A percentile compares a stretch with the other conserved stretches of the same genome.
phyloP scores from a whole-genome alignment of 1,140 invertebrate species.

The Drosophila varians region DNA sequence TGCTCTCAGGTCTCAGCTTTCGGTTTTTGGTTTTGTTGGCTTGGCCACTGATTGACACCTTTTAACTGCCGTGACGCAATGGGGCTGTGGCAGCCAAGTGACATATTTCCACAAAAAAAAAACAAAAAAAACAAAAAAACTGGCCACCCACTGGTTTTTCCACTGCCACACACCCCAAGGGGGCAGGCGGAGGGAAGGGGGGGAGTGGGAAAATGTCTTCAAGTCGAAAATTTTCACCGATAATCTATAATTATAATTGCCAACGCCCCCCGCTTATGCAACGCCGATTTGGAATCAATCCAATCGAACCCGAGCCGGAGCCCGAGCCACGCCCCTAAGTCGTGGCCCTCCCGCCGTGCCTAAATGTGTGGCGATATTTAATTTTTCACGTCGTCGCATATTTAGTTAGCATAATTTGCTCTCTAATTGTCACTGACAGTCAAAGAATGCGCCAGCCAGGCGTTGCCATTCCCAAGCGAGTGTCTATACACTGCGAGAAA shows the following conservation, averaged over 20 bases:
- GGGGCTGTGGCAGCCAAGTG: constrained; percentile 16
- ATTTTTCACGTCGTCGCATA: constrained; percentile 51
- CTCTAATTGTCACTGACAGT: constrained; percentile 68
- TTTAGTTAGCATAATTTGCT: constrained; percentile 76
- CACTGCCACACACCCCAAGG: background rate
- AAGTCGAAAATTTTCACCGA: constrained; percentile 43
- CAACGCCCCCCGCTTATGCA: constrained; percentile 42
- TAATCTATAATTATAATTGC: constrained; percentile 66
- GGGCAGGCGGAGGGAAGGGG: no score
- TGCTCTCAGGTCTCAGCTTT: background rate
- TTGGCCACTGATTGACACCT: constrained; percentile 67
- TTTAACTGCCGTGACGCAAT: constrained; percentile 71
- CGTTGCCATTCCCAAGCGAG: constrained; percentile 18
- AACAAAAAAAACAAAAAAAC: no score
- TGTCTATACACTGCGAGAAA: constrained; percentile 1
- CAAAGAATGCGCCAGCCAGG: constrained; percentile 51
- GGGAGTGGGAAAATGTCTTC: constrained; percentile 18
- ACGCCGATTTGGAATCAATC: constrained; percentile 23
- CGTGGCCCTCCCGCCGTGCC: constrained; percentile 21
- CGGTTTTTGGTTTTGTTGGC: constrained; percentile 25
- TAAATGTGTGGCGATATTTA: background rate
- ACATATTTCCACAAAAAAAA: constrained; percentile 23
- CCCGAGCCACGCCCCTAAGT: constrained; percentile 43
- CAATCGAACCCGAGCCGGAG: constrained; percentile 11
- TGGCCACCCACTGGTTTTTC: constrained; percentile 14